phyloP scores from a whole-genome alignment of 2,888 invertebrate genomes.

The Embidobia sp. region DNA sequence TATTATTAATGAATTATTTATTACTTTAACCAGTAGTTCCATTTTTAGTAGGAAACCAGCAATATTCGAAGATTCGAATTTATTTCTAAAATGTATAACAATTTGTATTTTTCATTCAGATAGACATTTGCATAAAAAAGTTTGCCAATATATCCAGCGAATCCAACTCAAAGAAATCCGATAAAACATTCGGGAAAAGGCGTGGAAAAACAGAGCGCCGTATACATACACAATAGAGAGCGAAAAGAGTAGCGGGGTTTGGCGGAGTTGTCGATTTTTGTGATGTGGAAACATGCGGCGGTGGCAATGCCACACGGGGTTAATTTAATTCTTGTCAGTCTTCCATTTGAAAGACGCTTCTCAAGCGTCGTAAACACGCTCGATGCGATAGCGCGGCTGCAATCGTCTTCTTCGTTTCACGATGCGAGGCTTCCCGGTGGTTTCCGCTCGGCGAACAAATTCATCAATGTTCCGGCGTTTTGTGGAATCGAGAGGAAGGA shows the following conservation, averaged over 20 bases:
- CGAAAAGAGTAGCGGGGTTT: slow-evolving; percentile 24
- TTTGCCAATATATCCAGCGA: no score
- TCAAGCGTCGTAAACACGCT: slow-evolving; percentile 73
- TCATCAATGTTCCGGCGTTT: slow-evolving; percentile 56
- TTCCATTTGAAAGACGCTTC: slow-evolving; percentile 64
- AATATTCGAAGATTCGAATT: no score
- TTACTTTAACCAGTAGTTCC: no score
- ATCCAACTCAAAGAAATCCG: no score
- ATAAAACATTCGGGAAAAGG: no score
- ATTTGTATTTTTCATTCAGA: no score
- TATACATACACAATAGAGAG: background rate
- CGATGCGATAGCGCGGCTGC: slow-evolving; percentile 70
- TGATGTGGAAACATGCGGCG: slow-evolving; percentile 51
- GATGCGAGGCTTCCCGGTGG: slow-evolving; percentile 45
- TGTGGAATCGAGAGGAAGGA: slow-evolving; percentile 34
- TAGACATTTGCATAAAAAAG: no score
- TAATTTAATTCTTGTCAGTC: slow-evolving; percentile 75
- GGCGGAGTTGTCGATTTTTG: slow-evolving; percentile 35
- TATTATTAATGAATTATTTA: no score
- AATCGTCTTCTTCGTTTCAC: slow-evolving; percentile 61
- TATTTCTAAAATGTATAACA: no score
- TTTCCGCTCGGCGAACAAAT: slow-evolving; percentile 58
- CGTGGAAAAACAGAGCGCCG: no score
- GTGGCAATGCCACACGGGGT: slow-evolving; percentile 71
- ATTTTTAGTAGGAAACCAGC: no score